Evolutionary conservation across 2,888 invertebrate species (phyloP), one percentile per base, ranked within the genome.

Genomic region (Spodoptera picta): DNA sequence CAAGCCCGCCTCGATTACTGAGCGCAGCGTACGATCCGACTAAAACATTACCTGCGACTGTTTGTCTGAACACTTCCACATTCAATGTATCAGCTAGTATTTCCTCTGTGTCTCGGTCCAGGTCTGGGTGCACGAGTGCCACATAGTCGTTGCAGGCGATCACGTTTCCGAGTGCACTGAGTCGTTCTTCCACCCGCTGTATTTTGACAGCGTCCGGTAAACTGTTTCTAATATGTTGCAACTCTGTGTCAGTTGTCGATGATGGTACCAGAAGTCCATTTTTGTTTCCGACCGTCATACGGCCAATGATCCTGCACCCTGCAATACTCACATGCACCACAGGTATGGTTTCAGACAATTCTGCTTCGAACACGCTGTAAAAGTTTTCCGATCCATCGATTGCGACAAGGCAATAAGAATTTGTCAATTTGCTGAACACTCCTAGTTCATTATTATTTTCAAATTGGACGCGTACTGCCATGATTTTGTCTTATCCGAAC

Each of bases 401-500:
- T 27, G 98, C 99, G 51, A 99, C 99, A 71, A 99, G 95, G 90
- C 99, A 99, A 89, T 99, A 99, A 0, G 98, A 96, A 95, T 99
- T 99, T 85, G 99, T 99, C 78, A 99, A 92, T 95, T 98, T 99
- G 74, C 98, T 97, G 91, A 99, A 99, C 60, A 99, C 99, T 69
- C 99, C 99, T 72, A 99, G 96, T 95, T 99, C 99, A 89, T 99
- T 99, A 91, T 98, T 99, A 88, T 99, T 99, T 95, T 99, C 99
- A 89, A 99, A 99, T 95, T 99, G 99, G 47, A 98, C 98, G 82
- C 99, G 97, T 64, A 99, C 96, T 89, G 99, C 99, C 99, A 98
- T 98, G 83, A 82, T 91, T 84, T 75, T 66, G 53, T 62, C 65
- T 58, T 69, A 69, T 73, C 60, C 46, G 55, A 52, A 52, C 60